phyloP scores from a whole-genome alignment of 1,140 invertebrate species.

The Diuraphis noxia region DNA sequence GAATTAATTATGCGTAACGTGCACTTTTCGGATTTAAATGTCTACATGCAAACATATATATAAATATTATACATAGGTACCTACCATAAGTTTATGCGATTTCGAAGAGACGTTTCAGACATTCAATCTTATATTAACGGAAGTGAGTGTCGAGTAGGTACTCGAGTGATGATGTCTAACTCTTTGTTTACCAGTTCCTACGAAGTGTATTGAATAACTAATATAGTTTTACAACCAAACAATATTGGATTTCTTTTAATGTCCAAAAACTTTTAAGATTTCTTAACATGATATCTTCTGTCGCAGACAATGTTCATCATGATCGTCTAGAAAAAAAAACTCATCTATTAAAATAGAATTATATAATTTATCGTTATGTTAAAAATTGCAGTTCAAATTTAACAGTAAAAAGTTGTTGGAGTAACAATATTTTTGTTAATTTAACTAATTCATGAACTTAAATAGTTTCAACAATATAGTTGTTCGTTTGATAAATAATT shows the following conservation, averaged over 20 bases:
- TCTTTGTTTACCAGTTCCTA: not conserved
- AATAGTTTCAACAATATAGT: too few species aligned
- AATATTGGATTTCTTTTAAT: not conserved
- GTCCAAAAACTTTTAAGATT: not conserved
- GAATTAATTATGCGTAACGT: not conserved
- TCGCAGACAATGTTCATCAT: too few species aligned
- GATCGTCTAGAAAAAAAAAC: too few species aligned
- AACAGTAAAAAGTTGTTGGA: too few species aligned
- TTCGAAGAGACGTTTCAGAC: not conserved
- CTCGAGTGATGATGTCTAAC: not conserved
- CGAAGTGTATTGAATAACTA: not conserved
- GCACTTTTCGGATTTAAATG: not conserved
- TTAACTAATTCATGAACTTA: too few species aligned
- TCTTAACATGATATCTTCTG: not conserved
- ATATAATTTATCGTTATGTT: too few species aligned
- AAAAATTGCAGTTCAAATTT: too few species aligned
- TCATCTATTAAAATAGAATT: too few species aligned
- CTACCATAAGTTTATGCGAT: not conserved
- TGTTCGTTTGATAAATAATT: too few species aligned
- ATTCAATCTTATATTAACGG: not conserved
- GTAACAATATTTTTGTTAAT: too few species aligned
- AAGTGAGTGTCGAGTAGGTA: not conserved
- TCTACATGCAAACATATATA: not conserved
- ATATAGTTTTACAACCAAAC: not conserved
- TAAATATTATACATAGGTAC: too few species aligned